Base-by-base conservation (phyloP, 2,113 vertebrate species). In the Pelecanus crispus region DNA sequence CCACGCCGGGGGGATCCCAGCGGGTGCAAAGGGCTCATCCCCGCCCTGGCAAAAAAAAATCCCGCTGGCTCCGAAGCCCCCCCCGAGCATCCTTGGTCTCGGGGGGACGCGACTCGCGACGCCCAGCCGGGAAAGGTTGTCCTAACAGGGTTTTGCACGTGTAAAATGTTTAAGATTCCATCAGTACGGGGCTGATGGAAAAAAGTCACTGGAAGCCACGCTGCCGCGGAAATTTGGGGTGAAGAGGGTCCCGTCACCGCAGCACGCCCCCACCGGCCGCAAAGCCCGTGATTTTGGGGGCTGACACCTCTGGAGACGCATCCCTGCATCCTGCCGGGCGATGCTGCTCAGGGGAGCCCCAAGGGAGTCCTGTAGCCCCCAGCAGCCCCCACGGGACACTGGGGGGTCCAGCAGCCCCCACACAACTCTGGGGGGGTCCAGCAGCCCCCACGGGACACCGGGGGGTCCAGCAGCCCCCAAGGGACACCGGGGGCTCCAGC, bases 1-100 rank as follows among this genome's bases (percentile, higher is more conserved):
- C 92, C 79, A 14, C 58, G 81, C 95, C 29, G 58, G 93, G 92
- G 40, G 93, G 93, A 97, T 95, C 97, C 97, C 73, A 85, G 96
- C 74, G 50, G 95, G 97, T 92, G 81, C 86, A 96, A 93, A 94
- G 78, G 95, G 87, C 83, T 55, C 61, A 31, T 91, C 65, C 59
- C 22, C 86, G 13, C 77, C 77, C 88, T 4, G 9, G 63, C 82
- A 19, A 11, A 49, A 59, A 50, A 92, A 79, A 84, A 90, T 62
- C n/a, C 75, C n/a, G 0, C 12, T 2, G 2, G 14, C 67, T 50
- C 58, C 2, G 0, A n/a, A 70, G 7, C 31, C 26, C 28, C 26
- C 24, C 13, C 3, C 0, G 2, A 58, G 38, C 81, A 38, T 12
- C 77, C 44, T 1, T 0, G 3, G 29, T 3, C 18, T 1, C 1